Conservation (phyloP, 2,113 vertebrate genomes). For the Serinus canaria region DNA sequence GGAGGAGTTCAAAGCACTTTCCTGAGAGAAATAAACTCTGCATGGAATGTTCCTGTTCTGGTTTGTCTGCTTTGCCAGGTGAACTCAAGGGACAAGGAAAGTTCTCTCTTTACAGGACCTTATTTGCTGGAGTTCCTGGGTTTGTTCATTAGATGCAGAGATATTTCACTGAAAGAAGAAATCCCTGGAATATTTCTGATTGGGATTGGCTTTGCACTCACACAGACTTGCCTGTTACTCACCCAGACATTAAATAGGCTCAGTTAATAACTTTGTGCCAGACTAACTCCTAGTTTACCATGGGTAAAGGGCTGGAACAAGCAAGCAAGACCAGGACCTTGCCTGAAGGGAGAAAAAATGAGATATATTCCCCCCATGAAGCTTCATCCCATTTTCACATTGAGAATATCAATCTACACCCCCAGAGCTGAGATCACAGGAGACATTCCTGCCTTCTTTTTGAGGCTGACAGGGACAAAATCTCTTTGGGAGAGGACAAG, state of each 20-base stretch:
- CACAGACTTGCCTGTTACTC: background rate
- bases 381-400: background rate
- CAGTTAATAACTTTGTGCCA: background rate
- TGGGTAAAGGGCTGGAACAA: background rate
- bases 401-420: background rate
- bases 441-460: background rate
- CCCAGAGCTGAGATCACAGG: background rate
- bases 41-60: background rate
- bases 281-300: background rate
- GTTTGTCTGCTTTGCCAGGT: background rate
- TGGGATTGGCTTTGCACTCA: background rate
- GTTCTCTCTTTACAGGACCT: background rate
- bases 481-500: background rate
- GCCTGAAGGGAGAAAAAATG: background rate
- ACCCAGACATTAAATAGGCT: background rate
- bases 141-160: background rate
- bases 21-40: background rate
- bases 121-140: background rate
- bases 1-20: background rate
- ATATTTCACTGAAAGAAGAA: background rate
- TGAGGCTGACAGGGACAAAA: background rate
- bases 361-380: background rate
- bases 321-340: background rate
- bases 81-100: background rate
- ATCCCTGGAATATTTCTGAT: background rate